Evolutionary conservation across 2,113 vertebrate genomes (phyloP).

Genomic region (Hippolais icterina): DNA sequence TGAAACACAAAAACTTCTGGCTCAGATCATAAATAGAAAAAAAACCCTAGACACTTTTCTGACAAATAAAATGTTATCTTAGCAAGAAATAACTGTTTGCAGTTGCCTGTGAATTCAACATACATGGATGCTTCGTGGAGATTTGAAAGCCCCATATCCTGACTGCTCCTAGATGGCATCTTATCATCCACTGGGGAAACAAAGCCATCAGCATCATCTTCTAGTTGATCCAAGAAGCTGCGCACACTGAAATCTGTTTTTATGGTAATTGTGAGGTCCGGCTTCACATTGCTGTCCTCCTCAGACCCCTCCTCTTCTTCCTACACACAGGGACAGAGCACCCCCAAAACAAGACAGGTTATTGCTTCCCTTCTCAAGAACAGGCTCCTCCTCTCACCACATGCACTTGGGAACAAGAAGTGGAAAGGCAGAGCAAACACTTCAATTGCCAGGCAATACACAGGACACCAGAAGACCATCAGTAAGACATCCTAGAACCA

Average conservation of each 20-base stretch:
- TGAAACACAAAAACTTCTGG: neutral
- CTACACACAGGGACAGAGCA: slow-evolving; percentile 64
- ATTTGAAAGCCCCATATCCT: slow-evolving; percentile 91
- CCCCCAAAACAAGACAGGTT: neutral
- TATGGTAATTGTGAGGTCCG: slow-evolving; percentile 75
- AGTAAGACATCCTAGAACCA: neutral
- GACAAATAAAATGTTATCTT: neutral
- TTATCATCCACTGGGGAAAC: slow-evolving; percentile 93
- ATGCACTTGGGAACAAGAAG: slow-evolving; percentile 4
- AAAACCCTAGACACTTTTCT: neutral
- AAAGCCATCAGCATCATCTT: slow-evolving; percentile 89
- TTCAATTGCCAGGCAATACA: neutral
- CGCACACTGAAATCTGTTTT: slow-evolving; percentile 81
- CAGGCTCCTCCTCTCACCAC: neutral
- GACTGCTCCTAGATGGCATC: slow-evolving; percentile 79
- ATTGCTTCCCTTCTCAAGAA: neutral
- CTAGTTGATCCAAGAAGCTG: slow-evolving; percentile 87
- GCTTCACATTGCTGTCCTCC: slow-evolving; percentile 81
- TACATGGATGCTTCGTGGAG: slow-evolving; percentile 94
- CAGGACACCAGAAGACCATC: slow-evolving; percentile 2
- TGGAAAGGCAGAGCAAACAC: slow-evolving; percentile 6
- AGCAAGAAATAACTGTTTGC: neutral
- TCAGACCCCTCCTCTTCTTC: slow-evolving; percentile 94
- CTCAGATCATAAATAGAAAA: neutral
- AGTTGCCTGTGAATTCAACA: slow-evolving; percentile 44